Percentiles rank a stretch among this genome's conserved stretches.
Evolutionary conservation across 2,113 vertebrate species (phyloP).

Genomic region (rabbit (Oryctolagus cuniculus)): DNA sequence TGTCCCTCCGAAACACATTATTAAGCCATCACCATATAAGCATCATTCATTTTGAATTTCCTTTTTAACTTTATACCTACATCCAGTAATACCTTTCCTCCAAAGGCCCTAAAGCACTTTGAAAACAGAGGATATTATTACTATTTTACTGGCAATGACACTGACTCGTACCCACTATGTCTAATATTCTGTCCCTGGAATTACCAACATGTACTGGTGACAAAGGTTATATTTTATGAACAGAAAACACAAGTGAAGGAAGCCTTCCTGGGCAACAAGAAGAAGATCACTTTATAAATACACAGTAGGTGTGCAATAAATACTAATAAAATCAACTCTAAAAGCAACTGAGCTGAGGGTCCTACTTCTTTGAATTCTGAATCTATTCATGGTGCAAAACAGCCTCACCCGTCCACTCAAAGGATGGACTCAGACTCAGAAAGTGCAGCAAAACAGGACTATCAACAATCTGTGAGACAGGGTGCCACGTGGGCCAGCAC

Average conservation of each 20-base stretch:
- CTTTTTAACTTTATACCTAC: constrained; percentile 74
- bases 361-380: constrained; percentile 35
- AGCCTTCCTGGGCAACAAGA: constrained; percentile 40
- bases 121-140: constrained; percentile 73
- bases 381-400: neutral
- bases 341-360: constrained; percentile 35
- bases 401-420: too few relatives aligned
- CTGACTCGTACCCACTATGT: constrained; percentile 21
- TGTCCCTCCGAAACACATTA: constrained; percentile 74
- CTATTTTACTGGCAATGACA: constrained; percentile 68
- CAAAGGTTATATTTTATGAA: constrained; percentile 65
- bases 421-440: too few relatives aligned
- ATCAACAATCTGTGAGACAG: too few relatives aligned
- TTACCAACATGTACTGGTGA: constrained; percentile 40
- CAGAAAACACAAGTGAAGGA: neutral
- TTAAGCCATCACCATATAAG: constrained; percentile 73
- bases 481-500: too few relatives aligned
- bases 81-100: constrained; percentile 65
- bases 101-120: constrained; percentile 76
- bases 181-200: constrained; percentile 52
- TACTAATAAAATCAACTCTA: constrained; percentile 29
- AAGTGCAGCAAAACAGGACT: too few relatives aligned
- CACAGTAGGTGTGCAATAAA: constrained; percentile 38
- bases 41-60: constrained; percentile 79
- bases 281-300: constrained; percentile 59